Evolutionary conservation across 2,113 vertebrate genomes (phyloP).

Genomic region (Cinclus cinclus): DNA sequence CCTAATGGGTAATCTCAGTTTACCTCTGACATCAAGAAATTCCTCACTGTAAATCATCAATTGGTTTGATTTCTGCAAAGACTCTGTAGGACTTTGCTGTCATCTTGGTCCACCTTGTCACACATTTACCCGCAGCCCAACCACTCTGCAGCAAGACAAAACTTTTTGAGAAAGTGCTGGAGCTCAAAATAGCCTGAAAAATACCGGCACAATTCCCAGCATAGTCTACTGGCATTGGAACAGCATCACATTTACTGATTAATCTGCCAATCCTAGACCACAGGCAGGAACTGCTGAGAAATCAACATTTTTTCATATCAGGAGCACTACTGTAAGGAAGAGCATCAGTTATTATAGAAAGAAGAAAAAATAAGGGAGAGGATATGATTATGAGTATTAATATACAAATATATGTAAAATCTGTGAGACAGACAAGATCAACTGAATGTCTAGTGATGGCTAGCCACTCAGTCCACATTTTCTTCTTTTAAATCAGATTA

Average conservation of each 20-base stretch:
- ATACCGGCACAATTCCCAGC: rapidly evolving
- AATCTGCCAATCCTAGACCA: neutral
- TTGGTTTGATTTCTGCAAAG: neutral
- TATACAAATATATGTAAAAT: neutral
- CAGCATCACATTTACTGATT: neutral
- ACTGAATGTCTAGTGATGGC: neutral
- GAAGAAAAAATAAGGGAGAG: neutral
- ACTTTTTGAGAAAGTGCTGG: neutral
- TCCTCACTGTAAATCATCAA: neutral
- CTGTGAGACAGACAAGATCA: neutral
- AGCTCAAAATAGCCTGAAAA: neutral
- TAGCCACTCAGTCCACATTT: neutral
- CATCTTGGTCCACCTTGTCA: neutral
- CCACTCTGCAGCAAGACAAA: neutral
- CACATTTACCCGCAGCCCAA: neutral
- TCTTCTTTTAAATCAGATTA: neutral
- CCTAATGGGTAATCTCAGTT: neutral
- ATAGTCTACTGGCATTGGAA: neutral
- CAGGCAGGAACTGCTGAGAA: neutral
- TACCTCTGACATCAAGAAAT: neutral
- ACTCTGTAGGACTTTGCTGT: neutral
- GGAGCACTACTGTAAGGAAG: neutral
- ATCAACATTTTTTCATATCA: neutral
- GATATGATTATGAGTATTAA: neutral
- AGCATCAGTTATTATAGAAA: neutral